Percentiles rank a stretch among this genome's conserved stretches.
These are phyloP conservation scores for Venustoraphidia nigricollis DNA, from an alignment of 2,888 invertebrate species.

Conservation along the genomic window DNA sequence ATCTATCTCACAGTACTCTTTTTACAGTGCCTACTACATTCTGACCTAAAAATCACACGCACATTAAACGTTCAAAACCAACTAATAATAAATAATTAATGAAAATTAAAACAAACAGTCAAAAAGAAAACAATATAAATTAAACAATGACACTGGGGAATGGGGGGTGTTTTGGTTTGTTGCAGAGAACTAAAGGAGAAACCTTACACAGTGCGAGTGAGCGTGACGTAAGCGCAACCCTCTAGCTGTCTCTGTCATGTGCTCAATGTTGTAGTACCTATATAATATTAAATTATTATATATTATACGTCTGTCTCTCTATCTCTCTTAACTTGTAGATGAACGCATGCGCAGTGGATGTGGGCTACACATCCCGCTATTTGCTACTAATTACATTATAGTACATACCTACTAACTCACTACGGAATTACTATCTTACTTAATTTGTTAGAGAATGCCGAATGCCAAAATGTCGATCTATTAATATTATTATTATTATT, in stretches of 20 bases:
- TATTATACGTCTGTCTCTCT: constrained; percentile 1
- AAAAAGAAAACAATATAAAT: constrained; percentile 1
- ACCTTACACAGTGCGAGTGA: constrained; percentile 65
- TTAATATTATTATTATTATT: no score
- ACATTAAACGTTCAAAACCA: no score
- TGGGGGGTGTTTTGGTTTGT: constrained; percentile 23
- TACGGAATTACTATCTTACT: no score
- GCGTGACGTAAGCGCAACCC: constrained; percentile 57
- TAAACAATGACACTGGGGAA: constrained; percentile 4
- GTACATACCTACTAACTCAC: no score
- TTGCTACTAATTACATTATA: constrained; percentile 1
- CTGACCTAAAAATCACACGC: no score
- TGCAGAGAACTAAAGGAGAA: constrained; percentile 53
- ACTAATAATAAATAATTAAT: no score
- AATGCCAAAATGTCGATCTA: no score
- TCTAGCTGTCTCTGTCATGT: constrained; percentile 8
- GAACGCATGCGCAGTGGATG: constrained; percentile 6
- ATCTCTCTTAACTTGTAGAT: constrained; percentile 5
- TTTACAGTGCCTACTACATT: no score
- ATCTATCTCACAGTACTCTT: no score
- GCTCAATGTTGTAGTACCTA: not conserved
- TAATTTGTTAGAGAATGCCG: no score
- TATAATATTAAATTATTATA: not conserved
- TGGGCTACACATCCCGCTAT: no score
- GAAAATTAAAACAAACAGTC: not conserved